phyloP scores from a whole-genome alignment of 92 coral and sea anemone species.

The Palythoa grandis region DNA sequence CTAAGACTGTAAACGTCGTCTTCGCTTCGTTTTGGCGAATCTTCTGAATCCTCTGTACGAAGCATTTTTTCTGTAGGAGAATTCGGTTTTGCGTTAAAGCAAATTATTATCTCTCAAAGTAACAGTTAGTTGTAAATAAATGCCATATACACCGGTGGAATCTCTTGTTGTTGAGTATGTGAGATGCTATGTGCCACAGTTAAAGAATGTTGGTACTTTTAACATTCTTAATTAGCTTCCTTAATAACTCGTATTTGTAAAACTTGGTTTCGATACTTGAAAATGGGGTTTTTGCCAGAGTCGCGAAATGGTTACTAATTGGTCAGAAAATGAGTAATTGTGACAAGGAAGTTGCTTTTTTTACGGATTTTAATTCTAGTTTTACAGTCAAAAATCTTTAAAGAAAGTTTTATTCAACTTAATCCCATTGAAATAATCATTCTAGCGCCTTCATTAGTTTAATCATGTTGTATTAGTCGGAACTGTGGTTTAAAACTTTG shows the following conservation, averaged over 20 bases:
- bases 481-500: not conserved
- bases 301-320: not conserved
- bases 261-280: not conserved
- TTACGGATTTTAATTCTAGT: not conserved
- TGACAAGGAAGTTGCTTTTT: not conserved
- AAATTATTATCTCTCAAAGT: not conserved
- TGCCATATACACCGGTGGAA: not conserved
- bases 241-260: not conserved
- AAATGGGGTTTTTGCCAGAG: not conserved
- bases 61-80: not conserved
- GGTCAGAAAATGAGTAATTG: not conserved
- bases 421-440: not conserved
- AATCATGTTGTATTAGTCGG: not conserved
- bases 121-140: not conserved
- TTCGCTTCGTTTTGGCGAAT: slow-evolving; percentile 3
- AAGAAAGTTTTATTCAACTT: not conserved
- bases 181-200: not conserved
- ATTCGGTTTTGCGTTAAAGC: not conserved
- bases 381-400: not conserved
- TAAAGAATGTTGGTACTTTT: not conserved
- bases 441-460: not conserved
- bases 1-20: slow-evolving; percentile 9
- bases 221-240: not conserved
- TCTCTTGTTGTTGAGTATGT: not conserved
- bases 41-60: slow-evolving; percentile 2